A percentile compares a stretch with the other conserved stretches of the same genome.
These are phyloP conservation scores for Ophiodon elongatus DNA, from an alignment of 2,113 vertebrate genomes.

Conservation along the genomic window DNA sequence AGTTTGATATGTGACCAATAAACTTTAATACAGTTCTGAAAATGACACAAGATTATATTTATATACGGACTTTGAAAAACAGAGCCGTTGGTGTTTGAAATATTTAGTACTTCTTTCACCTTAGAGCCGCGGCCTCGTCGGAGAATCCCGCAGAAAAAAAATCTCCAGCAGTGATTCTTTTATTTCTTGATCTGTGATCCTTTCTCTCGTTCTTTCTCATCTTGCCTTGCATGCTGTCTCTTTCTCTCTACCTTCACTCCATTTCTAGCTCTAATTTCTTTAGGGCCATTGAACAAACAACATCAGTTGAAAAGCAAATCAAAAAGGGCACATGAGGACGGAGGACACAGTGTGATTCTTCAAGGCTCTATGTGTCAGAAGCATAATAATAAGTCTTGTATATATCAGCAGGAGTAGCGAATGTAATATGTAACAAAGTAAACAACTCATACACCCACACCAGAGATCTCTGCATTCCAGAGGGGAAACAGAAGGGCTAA, in stretches of 20 bases:
- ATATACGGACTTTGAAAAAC: neutral
- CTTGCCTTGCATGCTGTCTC: neutral
- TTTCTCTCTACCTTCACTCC: neutral
- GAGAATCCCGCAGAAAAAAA: neutral
- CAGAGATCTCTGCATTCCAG: neutral
- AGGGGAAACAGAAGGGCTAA: conserved; percentile 2
- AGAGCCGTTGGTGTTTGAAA: neutral
- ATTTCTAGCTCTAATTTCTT: conserved; percentile 13
- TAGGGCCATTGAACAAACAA: conserved; percentile 14
- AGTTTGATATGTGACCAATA: neutral
- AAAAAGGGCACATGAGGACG: conserved; percentile 14
- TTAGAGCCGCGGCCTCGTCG: neutral
- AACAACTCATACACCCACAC: conserved; percentile 15
- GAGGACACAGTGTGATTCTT: neutral
- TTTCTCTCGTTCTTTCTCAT: neutral
- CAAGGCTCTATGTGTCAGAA: conserved; percentile 13
- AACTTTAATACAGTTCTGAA: neutral
- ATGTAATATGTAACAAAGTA: conserved; percentile 12
- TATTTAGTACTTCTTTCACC: neutral
- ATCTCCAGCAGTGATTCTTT: neutral
- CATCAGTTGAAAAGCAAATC: conserved; percentile 2
- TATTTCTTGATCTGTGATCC: neutral
- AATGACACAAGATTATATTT: neutral
- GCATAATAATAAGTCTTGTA: conserved; percentile 21
- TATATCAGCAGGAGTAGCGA: conserved; percentile 14